These are phyloP conservation scores for Trachymyrmex septentrionalis DNA, from an alignment of 1,140 invertebrate genomes.

Conservation along the genomic window DNA sequence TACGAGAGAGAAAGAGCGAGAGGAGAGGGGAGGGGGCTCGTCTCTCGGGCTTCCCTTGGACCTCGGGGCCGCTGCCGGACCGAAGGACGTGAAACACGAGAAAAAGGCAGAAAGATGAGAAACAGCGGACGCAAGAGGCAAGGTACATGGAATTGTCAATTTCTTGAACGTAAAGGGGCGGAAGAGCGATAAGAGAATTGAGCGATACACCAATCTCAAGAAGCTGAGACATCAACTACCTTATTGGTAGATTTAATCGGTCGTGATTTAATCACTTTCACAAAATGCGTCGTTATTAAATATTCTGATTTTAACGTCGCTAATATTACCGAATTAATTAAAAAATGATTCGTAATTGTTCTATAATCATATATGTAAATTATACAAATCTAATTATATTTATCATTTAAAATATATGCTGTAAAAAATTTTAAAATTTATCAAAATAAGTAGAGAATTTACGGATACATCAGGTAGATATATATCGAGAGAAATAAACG, in stretches of 20 bases:
- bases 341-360: background rate
- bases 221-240: background rate
- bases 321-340: background rate
- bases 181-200: constrained; percentile 31
- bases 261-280: constrained; percentile 15
- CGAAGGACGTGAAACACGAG: constrained; percentile 76
- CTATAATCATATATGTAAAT: constrained; percentile 1
- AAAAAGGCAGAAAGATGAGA: constrained; percentile 74
- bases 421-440: background rate
- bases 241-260: constrained; percentile 28
- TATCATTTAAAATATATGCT: background rate
- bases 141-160: constrained; percentile 69
- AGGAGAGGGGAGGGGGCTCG: constrained; percentile 47
- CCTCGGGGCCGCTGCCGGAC: constrained; percentile 70
- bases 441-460: background rate
- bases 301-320: background rate
- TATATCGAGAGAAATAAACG: background rate
- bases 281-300: background rate
- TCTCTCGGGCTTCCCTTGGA: constrained; percentile 67
- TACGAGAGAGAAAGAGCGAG: constrained; percentile 48
- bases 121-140: constrained; percentile 52
- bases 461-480: background rate
- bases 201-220: constrained; percentile 8
- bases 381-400: background rate
- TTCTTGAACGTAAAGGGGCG: constrained; percentile 50